These are phyloP conservation scores for Suillia variegata DNA, from an alignment of 2,888 invertebrate genomes.

Conservation along the genomic window DNA sequence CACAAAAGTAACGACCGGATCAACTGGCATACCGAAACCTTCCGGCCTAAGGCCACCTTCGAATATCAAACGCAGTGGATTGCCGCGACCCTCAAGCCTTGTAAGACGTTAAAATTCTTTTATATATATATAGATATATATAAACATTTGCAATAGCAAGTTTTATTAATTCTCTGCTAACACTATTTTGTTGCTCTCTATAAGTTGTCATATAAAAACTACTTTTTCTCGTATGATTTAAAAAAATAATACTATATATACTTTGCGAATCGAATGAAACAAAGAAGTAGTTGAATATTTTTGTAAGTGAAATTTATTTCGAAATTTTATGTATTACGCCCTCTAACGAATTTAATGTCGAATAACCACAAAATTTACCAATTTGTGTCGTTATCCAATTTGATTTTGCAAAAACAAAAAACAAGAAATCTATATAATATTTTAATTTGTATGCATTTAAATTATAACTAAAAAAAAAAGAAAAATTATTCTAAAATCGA, in stretches of 20 bases:
- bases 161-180: neutral
- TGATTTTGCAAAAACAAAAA: constrained; percentile 23
- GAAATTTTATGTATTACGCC: neutral
- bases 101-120: constrained; percentile 47
- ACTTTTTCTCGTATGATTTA: too few relatives aligned
- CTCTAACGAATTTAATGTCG: neutral
- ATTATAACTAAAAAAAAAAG: neutral
- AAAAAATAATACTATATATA: too few relatives aligned
- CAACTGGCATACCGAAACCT: constrained; percentile 56
- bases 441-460: neutral
- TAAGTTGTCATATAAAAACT: too few relatives aligned
- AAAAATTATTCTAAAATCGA: neutral
- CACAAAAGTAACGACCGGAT: constrained; percentile 48
- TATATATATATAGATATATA: too few relatives aligned
- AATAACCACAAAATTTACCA: too few relatives aligned
- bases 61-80: constrained; percentile 55
- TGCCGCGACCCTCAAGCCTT: constrained; percentile 55
- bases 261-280: too few relatives aligned
- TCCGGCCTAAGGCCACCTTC: constrained; percentile 56
- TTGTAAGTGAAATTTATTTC: constrained; percentile 15
- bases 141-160: too few relatives aligned
- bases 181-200: neutral
- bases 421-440: neutral
- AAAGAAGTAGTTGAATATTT: too few relatives aligned
- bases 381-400: constrained; percentile 17